phyloP scores from a whole-genome alignment of 37 sponge, comb jelly and placozoan genomes.

The Aplysina aerophoba region DNA sequence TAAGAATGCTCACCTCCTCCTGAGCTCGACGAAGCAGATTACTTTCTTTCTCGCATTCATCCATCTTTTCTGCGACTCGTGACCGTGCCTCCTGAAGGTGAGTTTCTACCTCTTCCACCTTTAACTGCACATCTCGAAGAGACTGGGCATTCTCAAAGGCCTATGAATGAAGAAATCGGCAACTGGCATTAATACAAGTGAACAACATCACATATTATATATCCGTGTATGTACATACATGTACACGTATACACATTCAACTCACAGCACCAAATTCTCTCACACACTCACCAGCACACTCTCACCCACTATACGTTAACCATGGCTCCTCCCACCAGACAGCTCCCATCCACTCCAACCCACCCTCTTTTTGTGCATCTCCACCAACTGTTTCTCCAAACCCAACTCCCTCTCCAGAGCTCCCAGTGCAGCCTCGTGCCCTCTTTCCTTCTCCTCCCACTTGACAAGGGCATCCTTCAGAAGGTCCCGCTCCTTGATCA shows the following conservation, averaged over 20 bases:
- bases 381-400: conserved; percentile 83
- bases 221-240: no score
- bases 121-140: conserved; percentile 48
- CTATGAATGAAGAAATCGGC: conserved; percentile 19
- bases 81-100: conserved; percentile 45
- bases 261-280: no score
- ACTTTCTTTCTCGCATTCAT: conserved; percentile 63
- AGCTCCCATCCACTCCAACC: neutral
- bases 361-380: conserved; percentile 83
- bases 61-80: conserved; percentile 36
- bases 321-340: no score
- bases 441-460: conserved; percentile 85
- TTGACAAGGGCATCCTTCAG: conserved; percentile 56
- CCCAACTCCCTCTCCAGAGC: conserved; percentile 80
- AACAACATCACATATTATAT: no score
- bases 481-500: conserved; percentile 55
- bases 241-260: no score
- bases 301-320: no score
- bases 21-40: conserved; percentile 36
- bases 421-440: conserved; percentile 55
- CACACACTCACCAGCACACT: no score
- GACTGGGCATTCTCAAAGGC: conserved; percentile 73
- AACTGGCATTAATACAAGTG: no score
- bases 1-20: conserved; percentile 72
- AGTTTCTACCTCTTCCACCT: conserved; percentile 47